Conservation (phyloP, 64 coral and sea anemone species). For the Stylophora pistillata region DNA sequence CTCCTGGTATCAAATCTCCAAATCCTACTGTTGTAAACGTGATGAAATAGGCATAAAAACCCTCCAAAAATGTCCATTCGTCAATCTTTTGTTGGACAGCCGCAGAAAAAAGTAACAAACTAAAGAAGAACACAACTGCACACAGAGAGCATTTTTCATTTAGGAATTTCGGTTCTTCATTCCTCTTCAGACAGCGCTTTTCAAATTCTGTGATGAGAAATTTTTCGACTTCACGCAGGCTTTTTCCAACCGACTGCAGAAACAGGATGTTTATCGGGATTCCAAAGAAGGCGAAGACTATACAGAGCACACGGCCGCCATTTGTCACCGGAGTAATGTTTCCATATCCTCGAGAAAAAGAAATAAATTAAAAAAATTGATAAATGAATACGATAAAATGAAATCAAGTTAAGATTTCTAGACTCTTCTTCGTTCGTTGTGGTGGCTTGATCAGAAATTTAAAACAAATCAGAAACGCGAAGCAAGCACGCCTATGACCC, state of each 20-base stretch:
- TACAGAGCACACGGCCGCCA: slow-evolving; percentile 64
- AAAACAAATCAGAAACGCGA: no score
- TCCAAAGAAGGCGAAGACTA: slow-evolving; percentile 78
- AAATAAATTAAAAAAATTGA: not conserved
- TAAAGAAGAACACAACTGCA: slow-evolving; percentile 10
- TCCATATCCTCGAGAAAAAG: slow-evolving; percentile 72
- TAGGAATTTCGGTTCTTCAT: slow-evolving; percentile 16
- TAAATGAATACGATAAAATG: not conserved
- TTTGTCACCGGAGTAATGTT: slow-evolving; percentile 68
- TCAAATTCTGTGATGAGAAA: slow-evolving; percentile 42
- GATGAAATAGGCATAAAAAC: slow-evolving; percentile 63
- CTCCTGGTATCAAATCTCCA: slow-evolving; percentile 39
- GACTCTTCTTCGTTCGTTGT: no score
- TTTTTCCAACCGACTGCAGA: slow-evolving; percentile 49
- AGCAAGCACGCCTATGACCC: no score
- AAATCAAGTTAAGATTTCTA: no score
- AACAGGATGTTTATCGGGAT: slow-evolving; percentile 70
- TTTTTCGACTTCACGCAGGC: slow-evolving; percentile 14
- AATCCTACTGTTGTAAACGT: slow-evolving; percentile 65
- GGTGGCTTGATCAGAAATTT: no score
- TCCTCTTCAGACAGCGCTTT: slow-evolving; percentile 19
- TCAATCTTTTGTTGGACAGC: not conserved
- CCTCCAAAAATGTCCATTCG: slow-evolving; percentile 44
- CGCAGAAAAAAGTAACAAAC: slow-evolving; percentile 13
- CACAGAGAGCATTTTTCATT: slow-evolving; percentile 33